Evolutionary conservation across 2,113 vertebrate genomes (phyloP).

Genomic region (Phainopepla nitens): DNA sequence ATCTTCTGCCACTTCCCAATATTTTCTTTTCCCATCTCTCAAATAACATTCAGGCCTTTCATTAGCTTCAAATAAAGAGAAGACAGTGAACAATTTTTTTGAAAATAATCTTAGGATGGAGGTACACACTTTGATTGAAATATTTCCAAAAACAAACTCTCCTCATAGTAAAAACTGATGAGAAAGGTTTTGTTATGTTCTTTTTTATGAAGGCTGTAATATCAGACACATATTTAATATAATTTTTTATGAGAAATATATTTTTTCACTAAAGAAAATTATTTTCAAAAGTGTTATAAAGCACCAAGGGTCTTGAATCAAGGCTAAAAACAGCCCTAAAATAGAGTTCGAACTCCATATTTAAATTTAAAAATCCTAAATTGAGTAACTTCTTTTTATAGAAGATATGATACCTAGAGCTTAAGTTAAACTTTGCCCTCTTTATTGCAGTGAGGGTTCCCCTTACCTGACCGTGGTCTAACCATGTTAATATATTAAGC

Average conservation of each 20-base stretch:
- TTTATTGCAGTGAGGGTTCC: slow-evolving; percentile 3
- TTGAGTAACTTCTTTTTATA: slow-evolving; percentile 23
- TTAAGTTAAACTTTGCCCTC: not conserved
- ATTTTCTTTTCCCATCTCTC: not conserved
- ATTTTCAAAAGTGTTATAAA: not conserved
- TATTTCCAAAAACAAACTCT: not conserved
- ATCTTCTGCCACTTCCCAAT: not conserved
- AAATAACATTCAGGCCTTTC: not conserved
- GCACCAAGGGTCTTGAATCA: not conserved
- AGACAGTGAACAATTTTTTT: not conserved
- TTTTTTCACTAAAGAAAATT: not conserved
- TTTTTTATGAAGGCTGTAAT: not conserved
- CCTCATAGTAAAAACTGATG: not conserved
- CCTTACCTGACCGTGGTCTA: not conserved
- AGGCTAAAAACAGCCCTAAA: not conserved
- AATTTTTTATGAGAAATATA: not conserved
- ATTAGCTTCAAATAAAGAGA: not conserved
- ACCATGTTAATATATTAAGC: slow-evolving; percentile 4
- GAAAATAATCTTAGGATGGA: not conserved
- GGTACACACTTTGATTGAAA: not conserved
- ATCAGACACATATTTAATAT: not conserved
- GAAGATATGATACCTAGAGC: not conserved
- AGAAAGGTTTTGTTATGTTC: not conserved
- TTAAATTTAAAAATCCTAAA: slow-evolving; percentile 35
- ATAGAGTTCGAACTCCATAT: not conserved